These are phyloP conservation scores for Ochotona curzoniae DNA, from an alignment of 2,113 vertebrate species.

Conservation along the genomic window DNA sequence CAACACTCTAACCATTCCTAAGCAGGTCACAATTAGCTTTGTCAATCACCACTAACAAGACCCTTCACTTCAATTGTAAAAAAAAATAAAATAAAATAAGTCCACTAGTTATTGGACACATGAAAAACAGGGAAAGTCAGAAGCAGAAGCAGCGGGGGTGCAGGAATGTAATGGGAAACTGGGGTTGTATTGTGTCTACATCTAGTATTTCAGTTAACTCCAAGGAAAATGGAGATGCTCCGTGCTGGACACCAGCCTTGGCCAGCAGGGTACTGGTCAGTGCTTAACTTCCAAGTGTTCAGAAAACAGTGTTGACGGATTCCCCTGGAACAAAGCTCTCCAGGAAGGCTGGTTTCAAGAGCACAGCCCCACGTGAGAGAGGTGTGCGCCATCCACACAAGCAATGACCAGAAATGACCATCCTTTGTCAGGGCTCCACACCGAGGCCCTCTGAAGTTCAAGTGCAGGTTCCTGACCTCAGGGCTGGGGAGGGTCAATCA, in stretches of 20 bases:
- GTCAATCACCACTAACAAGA: conserved; percentile 80
- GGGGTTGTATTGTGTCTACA: neutral
- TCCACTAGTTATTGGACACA: conserved; percentile 30
- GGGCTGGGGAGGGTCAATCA: neutral
- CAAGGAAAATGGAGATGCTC: neutral
- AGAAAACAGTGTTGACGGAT: neutral
- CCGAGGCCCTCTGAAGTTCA: neutral
- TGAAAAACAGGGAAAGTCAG: neutral
- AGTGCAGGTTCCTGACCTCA: accelerated
- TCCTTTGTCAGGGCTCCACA: neutral
- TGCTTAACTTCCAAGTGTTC: neutral
- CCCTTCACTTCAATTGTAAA: conserved; percentile 64
- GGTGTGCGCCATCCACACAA: accelerated
- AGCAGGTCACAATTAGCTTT: conserved; percentile 75
- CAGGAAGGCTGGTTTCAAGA: neutral
- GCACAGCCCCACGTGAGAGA: accelerated
- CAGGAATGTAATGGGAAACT: neutral
- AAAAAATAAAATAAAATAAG: no score
- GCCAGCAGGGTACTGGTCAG: neutral
- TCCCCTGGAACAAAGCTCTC: neutral
- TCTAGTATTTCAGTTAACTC: neutral
- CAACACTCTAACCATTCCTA: conserved; percentile 74
- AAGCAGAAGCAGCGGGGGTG: neutral
- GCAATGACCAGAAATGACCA: neutral
- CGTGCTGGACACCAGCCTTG: neutral